A percentile compares a stretch with the other conserved stretches of the same genome.
phyloP scores from a whole-genome alignment of 2,113 vertebrate genomes.

The Hippocampus abdominalis region DNA sequence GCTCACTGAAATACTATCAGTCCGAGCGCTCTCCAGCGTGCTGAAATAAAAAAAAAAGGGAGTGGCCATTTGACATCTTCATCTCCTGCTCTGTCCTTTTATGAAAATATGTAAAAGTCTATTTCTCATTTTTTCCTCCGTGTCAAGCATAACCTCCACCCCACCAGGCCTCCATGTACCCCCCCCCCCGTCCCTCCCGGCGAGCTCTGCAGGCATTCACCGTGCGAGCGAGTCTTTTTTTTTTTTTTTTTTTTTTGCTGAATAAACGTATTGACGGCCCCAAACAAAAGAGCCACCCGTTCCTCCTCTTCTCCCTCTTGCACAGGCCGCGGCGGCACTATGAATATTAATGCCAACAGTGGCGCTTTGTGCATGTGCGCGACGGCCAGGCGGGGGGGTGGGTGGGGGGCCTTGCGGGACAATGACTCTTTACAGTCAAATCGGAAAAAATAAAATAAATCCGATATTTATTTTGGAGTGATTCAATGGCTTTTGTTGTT shows the following conservation, averaged over 20 bases:
- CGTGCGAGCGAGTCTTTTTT: constrained; percentile 35
- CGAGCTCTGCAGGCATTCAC: constrained; percentile 70
- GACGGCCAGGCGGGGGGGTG: constrained; percentile 58
- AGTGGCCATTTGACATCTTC: constrained; percentile 63
- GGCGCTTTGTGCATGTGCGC: constrained; percentile 78
- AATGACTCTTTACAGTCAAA: constrained; percentile 72
- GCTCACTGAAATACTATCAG: constrained; percentile 47
- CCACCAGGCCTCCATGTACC: not conserved
- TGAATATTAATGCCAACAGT: constrained; percentile 84
- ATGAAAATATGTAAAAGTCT: not conserved
- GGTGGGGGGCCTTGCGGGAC: constrained; percentile 59
- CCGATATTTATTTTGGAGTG: not conserved
- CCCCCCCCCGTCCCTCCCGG: not conserved
- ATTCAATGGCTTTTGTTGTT: not conserved
- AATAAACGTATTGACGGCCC: constrained; percentile 81
- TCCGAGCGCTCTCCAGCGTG: constrained; percentile 75
- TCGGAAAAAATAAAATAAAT: constrained; percentile 9
- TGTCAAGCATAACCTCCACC: not conserved
- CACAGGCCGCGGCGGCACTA: constrained; percentile 74
- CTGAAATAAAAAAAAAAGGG: constrained; percentile 75
- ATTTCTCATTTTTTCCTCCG: not conserved
- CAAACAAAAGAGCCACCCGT: constrained; percentile 84
- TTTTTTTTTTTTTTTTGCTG: constrained; percentile 64
- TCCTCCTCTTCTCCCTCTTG: constrained; percentile 75
- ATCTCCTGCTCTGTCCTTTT: constrained; percentile 12